These are phyloP conservation scores for Drosophila cracens DNA, from an alignment of 2,888 invertebrate genomes.

Conservation along the genomic window DNA sequence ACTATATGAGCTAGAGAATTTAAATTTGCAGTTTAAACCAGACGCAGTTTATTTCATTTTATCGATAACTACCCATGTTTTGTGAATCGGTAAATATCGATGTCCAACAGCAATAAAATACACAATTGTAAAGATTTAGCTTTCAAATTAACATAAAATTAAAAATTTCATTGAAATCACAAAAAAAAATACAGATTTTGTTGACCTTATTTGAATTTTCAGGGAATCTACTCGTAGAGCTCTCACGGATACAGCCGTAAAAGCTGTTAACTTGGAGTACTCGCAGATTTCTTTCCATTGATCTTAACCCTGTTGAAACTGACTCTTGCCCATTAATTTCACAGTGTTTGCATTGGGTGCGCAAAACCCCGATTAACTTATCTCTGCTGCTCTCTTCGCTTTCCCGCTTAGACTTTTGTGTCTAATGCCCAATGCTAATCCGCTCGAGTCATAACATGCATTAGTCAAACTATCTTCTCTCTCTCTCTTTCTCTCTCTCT, in stretches of 20 bases:
- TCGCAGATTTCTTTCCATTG: background rate
- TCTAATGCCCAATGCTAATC: conserved; percentile 46
- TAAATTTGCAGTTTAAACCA: background rate
- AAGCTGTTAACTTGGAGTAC: background rate
- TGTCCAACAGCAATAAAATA: background rate
- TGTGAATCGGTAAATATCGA: background rate
- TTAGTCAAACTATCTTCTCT: conserved; percentile 42
- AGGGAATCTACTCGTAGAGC: background rate
- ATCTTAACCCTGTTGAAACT: background rate
- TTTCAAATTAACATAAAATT: background rate
- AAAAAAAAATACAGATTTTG: background rate
- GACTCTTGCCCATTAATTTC: background rate
- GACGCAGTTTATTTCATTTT: background rate
- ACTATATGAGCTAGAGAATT: background rate
- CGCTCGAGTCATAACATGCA: conserved; percentile 62
- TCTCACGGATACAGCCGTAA: background rate
- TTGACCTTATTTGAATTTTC: background rate
- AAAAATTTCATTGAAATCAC: background rate
- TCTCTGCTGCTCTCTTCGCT: conserved; percentile 13
- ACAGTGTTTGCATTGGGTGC: background rate
- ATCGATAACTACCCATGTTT: background rate
- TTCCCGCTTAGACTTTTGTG: conserved; percentile 11
- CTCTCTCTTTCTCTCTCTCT: conserved; percentile 2
- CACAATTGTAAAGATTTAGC: background rate
- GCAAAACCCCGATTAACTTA: conserved; percentile 8